Conservation (phyloP, 2,888 invertebrate species). For the Lepidocyrtinus sp. region DNA sequence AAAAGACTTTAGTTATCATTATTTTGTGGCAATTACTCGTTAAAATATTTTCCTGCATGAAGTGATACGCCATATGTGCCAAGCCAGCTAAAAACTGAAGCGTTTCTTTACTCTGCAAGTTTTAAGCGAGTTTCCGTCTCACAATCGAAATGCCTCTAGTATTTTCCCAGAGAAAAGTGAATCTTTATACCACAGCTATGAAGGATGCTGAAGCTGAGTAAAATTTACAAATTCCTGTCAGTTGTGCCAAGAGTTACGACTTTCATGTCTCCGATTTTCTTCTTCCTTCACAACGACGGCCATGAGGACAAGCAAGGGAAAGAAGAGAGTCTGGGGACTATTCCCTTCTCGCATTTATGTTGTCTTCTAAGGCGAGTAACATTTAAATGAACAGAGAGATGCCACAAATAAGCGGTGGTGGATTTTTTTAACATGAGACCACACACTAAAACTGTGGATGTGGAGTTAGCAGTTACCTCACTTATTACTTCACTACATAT, state of each 20-base stretch:
- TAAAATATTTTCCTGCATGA: neutral
- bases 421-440: conserved; percentile 15
- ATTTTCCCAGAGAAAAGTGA: neutral
- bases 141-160: neutral
- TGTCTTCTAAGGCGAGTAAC: neutral
- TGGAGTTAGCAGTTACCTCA: no score
- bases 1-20: neutral
- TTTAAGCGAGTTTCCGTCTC: neutral
- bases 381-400: conserved; percentile 41
- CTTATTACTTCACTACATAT: conserved; percentile 37
- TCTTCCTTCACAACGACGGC: conserved; percentile 25
- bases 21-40: neutral
- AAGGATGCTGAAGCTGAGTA: conserved; percentile 62
- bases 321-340: neutral
- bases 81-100: neutral
- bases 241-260: conserved; percentile 62
- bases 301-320: conserved; percentile 18
- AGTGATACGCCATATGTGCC: neutral
- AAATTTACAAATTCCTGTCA: conserved; percentile 70
- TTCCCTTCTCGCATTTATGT: neutral
- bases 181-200: neutral
- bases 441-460: conserved; percentile 42
- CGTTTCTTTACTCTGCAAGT: neutral
- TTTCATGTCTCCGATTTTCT: conserved; percentile 60
- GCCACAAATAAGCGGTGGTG: neutral